These are phyloP conservation scores for Lottia gigantea DNA, from an alignment of 2,888 invertebrate species.

Conservation along the genomic window DNA sequence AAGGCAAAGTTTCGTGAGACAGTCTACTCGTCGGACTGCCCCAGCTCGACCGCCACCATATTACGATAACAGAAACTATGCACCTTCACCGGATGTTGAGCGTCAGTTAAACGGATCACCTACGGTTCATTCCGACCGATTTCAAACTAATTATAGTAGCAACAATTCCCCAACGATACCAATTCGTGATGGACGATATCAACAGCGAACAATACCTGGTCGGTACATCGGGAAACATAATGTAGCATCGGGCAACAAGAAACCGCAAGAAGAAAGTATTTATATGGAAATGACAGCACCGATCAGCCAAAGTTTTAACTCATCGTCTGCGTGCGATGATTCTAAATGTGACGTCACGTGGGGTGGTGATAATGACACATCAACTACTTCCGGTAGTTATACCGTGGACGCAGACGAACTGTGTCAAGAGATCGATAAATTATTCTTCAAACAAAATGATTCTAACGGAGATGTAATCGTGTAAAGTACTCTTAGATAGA, in stretches of 20 bases:
- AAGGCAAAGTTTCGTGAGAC: too few species aligned
- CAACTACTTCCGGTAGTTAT: slow-evolving; percentile 39
- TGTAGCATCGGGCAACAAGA: too few species aligned
- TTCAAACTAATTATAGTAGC: not conserved
- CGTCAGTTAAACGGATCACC: too few species aligned
- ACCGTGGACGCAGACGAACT: slow-evolving; percentile 34
- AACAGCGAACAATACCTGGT: slow-evolving; percentile 20
- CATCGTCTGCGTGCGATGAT: not conserved
- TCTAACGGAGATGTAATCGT: slow-evolving; percentile 30
- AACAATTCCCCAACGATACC: not conserved
- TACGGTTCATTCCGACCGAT: too few species aligned
- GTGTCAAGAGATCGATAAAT: slow-evolving; percentile 35
- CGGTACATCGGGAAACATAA: too few species aligned
- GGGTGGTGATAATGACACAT: slow-evolving; percentile 29
- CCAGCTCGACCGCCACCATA: too few species aligned
- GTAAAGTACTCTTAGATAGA: slow-evolving; percentile 6
- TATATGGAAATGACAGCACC: slow-evolving; percentile 6
- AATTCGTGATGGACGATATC: slow-evolving; percentile 14
- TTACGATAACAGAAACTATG: too few species aligned
- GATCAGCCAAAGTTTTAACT: not conserved
- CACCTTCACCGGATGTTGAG: too few species aligned
- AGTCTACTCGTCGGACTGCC: too few species aligned
- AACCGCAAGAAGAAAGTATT: not conserved
- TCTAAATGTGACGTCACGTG: slow-evolving; percentile 22
- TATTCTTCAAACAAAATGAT: slow-evolving; percentile 29